Evolutionary conservation across 2,113 vertebrate species (phyloP).

Genomic region (Meleagris gallopavo): DNA sequence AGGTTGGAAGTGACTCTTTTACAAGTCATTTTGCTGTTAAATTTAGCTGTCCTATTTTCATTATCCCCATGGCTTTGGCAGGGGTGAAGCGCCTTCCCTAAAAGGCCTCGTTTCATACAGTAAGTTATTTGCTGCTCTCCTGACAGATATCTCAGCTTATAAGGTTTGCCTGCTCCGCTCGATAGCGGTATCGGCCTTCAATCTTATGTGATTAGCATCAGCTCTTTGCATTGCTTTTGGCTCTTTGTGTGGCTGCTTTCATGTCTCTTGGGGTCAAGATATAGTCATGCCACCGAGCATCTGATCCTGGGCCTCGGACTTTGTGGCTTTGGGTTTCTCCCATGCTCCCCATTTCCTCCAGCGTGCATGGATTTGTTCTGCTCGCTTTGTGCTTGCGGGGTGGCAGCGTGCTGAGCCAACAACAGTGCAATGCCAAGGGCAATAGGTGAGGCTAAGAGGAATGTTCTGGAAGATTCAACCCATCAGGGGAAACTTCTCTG

Average conservation of each 20-base stretch:
- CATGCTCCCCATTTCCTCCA: background rate
- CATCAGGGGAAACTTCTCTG: background rate
- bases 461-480: background rate
- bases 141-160: conserved; percentile 76
- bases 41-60: conserved; percentile 76
- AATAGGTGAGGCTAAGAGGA: background rate
- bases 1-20: conserved; percentile 64
- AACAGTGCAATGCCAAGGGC: background rate
- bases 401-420: background rate
- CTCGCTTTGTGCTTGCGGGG: background rate
- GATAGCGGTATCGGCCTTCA: conserved; percentile 64
- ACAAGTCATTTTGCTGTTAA: conserved; percentile 73
- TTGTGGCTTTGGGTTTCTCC: background rate
- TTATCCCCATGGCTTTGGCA: conserved; percentile 71
- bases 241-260: background rate
- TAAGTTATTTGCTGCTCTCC: conserved; percentile 62
- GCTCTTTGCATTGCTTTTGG: background rate
- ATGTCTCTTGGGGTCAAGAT: background rate
- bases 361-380: background rate
- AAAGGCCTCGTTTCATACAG: conserved; percentile 72
- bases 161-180: conserved; percentile 62
- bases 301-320: conserved; percentile 11
- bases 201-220: conserved; percentile 41
- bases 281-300: background rate
- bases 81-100: conserved; percentile 69